Conservation (phyloP, 2,888 invertebrate genomes). For the Pyrocoelia pectoralis region DNA sequence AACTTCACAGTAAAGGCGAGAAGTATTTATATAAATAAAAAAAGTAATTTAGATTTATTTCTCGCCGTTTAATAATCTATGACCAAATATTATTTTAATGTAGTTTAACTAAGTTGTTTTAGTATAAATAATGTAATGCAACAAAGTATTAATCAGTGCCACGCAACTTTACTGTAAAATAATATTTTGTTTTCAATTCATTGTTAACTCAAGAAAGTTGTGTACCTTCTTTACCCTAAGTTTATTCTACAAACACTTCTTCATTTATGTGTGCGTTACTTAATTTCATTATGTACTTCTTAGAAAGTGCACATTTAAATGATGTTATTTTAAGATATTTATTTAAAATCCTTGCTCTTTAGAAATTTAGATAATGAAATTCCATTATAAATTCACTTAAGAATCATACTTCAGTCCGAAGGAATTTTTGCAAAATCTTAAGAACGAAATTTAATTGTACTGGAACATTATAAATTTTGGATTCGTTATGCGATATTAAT, state of each 20-base stretch:
- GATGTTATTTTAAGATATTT: no score
- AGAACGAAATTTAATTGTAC: no score
- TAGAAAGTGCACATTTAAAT: no score
- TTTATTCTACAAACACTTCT: not conserved
- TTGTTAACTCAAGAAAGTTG: not conserved
- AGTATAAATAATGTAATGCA: not conserved
- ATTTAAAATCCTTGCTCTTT: no score
- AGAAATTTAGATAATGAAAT: no score
- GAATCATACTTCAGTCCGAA: no score
- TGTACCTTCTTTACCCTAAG: not conserved
- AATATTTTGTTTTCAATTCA: not conserved
- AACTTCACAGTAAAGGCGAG: not conserved
- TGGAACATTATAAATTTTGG: no score
- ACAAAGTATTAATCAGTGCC: not conserved
- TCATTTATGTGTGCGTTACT: no score
- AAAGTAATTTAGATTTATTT: not conserved
- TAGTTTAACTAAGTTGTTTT: not conserved
- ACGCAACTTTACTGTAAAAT: not conserved
- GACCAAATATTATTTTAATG: not conserved
- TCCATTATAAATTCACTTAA: no score
- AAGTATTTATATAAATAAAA: slow-evolving; percentile 1
- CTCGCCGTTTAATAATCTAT: not conserved
- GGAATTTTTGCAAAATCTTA: no score
- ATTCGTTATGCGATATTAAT: no score
- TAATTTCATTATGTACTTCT: no score